Base-by-base conservation (phyloP, 2,888 invertebrate species). In the Ctenicera cuprea region DNA sequence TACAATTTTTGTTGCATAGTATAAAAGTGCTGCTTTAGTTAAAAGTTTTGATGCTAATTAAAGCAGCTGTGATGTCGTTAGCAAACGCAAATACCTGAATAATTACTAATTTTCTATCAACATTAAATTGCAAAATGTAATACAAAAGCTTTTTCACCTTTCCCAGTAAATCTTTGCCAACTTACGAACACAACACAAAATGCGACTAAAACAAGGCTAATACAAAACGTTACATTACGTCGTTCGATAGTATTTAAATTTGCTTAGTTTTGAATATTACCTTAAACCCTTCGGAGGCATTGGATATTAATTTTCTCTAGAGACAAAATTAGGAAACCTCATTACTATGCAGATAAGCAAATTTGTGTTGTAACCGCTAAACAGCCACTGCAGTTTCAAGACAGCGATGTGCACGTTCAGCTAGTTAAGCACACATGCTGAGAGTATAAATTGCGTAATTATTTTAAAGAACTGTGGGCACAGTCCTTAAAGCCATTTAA, bases 391-490 rank as follows among this genome's bases (percentile, higher is more conserved):
- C 37, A 64, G 71, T 26, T 62, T 62, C 43, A 62, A 62, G 62
- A 45, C 45, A 45, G 4, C 22, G 14, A 22, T 18, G 37, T 66
- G 37, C 68, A 72, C 66, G 62, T 61, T 67, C 45, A 41, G 33
- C 62, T 67, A 73, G 67, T 67, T 67, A 73, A 43, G 41, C 43
- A 52, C 67, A 73, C 67, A 73, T 67, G 72, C 43, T 37, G 67
- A 26, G 67, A 61, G n/a, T 73, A 67, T 73, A 73, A 73, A 73
- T 73, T 33, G 50, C 33, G 22, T 61, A 73, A 73, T 73, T 73
- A 69, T 62, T 62, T 62, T 69, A 62, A 62, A 68, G 54, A 45
- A 68, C 45, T 48, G 11, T 26, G 57, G 18, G 22, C 16, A 26
- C 26, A 41, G 18, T 65, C 43, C 43, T n/a, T 59, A 33, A 59